phyloP scores from a whole-genome alignment of 1,140 invertebrate species.

The Danaus melanippus region DNA sequence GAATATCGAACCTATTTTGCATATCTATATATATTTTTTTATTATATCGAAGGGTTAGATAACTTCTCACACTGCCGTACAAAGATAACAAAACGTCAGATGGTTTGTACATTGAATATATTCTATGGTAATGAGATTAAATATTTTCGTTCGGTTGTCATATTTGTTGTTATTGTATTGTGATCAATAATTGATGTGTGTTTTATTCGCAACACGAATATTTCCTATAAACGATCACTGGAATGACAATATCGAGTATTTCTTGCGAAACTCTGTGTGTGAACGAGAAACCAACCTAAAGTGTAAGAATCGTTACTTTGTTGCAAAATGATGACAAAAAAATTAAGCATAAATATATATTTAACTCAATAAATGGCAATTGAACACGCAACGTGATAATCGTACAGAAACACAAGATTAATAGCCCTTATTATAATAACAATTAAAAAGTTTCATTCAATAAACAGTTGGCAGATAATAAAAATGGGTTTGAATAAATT shows the following conservation, averaged over 20 bases:
- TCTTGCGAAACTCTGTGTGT: neutral
- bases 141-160: conserved; percentile 65
- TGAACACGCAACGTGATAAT: conserved; percentile 31
- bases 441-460: conserved; percentile 40
- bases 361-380: conserved; percentile 13
- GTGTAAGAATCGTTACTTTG: neutral
- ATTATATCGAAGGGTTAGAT: conserved; percentile 24
- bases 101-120: conserved; percentile 31
- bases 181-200: conserved; percentile 31
- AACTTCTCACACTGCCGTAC: conserved; percentile 51
- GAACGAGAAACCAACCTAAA: neutral
- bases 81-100: conserved; percentile 25
- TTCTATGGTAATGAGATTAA: conserved; percentile 67
- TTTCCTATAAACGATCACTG: neutral
- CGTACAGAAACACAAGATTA: conserved; percentile 49
- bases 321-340: neutral
- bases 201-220: neutral
- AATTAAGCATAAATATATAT: conserved; percentile 1
- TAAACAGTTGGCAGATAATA: conserved; percentile 64
- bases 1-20: conserved; percentile 65
- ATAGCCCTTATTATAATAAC: conserved; percentile 55
- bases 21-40: conserved; percentile 45
- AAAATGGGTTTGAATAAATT: conserved; percentile 67
- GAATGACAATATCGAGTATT: neutral
- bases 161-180: conserved; percentile 46